These are phyloP conservation scores for Eciton burchellii DNA, from an alignment of 1,140 invertebrate species.

Conservation along the genomic window DNA sequence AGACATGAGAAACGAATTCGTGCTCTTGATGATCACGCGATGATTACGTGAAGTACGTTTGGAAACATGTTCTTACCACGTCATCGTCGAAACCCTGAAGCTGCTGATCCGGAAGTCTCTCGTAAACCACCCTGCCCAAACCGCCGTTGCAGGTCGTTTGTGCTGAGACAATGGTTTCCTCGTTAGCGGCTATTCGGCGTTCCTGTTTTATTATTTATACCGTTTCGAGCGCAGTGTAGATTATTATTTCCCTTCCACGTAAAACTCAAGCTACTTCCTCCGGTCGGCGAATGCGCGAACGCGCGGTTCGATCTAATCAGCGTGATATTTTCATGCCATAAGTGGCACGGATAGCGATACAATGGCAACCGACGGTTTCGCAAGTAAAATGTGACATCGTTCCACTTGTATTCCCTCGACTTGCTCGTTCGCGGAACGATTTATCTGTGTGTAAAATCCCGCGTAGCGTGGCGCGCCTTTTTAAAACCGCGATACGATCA, in stretches of 20 bases:
- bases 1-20: not conserved
- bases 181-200: constrained; percentile 35
- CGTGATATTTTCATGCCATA: constrained; percentile 57
- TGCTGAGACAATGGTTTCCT: constrained; percentile 85
- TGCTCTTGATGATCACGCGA: not conserved
- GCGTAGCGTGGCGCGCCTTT: not conserved
- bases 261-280: constrained; percentile 69
- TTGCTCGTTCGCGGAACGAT: constrained; percentile 13
- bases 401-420: constrained; percentile 40
- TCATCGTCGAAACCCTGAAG: constrained; percentile 95
- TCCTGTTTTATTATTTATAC: constrained; percentile 26
- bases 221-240: constrained; percentile 22
- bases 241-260: constrained; percentile 64
- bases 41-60: not conserved
- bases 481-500: constrained; percentile 28
- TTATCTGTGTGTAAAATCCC: not conserved
- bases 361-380: constrained; percentile 69
- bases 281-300: not conserved
- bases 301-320: constrained; percentile 62
- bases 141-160: constrained; percentile 96
- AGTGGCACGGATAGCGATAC: constrained; percentile 62
- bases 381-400: constrained; percentile 68
- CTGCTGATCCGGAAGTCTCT: constrained; percentile 94
- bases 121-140: constrained; percentile 93
- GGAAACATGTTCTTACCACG: constrained; percentile 87